Conservation (phyloP, 2,113 vertebrate species). For the Leptocoma aspasia region DNA sequence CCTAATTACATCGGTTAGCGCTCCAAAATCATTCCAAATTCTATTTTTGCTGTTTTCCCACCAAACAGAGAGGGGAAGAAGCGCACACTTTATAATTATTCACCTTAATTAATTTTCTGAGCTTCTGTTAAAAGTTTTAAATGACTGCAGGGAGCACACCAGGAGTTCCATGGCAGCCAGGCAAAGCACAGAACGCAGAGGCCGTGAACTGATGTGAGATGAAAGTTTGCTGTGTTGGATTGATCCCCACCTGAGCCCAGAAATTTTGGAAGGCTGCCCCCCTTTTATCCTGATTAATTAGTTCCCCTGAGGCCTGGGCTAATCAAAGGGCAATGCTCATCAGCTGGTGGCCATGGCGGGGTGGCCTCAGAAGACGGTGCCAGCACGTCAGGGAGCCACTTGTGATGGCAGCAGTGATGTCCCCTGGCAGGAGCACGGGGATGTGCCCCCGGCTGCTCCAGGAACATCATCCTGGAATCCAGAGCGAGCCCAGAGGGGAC, state of each 20-base stretch:
- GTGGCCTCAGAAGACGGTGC: not conserved
- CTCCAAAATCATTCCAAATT: constrained; percentile 67
- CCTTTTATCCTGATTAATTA: constrained; percentile 53
- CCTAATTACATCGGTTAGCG: constrained; percentile 71
- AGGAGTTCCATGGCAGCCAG: not conserved
- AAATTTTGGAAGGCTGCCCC: constrained; percentile 22
- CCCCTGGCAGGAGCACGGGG: not conserved
- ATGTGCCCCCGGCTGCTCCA: accelerated
- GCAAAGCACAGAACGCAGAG: not conserved
- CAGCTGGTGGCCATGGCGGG: not conserved
- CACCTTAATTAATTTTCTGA: constrained; percentile 72
- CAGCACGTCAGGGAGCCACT: not conserved
- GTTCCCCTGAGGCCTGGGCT: not conserved
- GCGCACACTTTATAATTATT: constrained; percentile 58
- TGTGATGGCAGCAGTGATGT: not conserved
- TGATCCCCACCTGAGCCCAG: constrained; percentile 37
- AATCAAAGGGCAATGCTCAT: not conserved
- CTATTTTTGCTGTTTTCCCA: constrained; percentile 31
- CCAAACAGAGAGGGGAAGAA: constrained; percentile 42
- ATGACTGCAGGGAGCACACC: not conserved
- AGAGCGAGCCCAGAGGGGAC: not conserved
- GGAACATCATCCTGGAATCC: not conserved
- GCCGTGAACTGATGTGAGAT: not conserved
- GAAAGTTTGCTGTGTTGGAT: not conserved
- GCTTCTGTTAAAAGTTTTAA: constrained; percentile 27